Evolutionary conservation across 92 coral and sea anemone species (phyloP).

Genomic region (Plumapathes pennacea): DNA sequence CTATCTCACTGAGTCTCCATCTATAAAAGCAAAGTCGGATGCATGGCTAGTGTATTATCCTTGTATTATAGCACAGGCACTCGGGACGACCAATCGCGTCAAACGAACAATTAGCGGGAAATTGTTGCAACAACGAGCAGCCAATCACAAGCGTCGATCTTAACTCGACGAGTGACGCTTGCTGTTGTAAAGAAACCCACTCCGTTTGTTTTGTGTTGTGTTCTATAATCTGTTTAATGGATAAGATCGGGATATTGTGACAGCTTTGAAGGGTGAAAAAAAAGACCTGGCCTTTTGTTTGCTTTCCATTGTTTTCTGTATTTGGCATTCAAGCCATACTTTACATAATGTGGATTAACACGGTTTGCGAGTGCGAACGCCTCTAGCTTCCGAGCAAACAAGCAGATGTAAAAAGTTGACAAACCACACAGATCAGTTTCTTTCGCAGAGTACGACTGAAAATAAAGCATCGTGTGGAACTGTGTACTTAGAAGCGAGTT

Average conservation of each 20-base stretch:
- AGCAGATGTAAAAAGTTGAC: no score
- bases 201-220: conserved; percentile 91
- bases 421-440: no score
- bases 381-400: no score
- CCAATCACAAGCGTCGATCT: conserved; percentile 72
- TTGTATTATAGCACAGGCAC: conserved; percentile 64
- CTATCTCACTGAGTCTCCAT: conserved; percentile 54
- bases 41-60: conserved; percentile 79
- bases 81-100: conserved; percentile 84
- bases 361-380: no score
- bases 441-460: no score
- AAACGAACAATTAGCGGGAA: conserved; percentile 90
- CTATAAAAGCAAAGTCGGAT: conserved; percentile 56
- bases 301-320: conserved; percentile 56
- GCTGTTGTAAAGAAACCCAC: conserved; percentile 83
- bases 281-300: conserved; percentile 73
- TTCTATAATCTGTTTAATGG: conserved; percentile 77
- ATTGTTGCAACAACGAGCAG: conserved; percentile 57
- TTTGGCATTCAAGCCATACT: conserved; percentile 49
- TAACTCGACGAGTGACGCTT: conserved; percentile 82
- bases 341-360: conserved; percentile 48
- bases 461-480: no score
- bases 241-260: conserved; percentile 85
- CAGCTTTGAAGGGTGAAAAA: conserved; percentile 76
- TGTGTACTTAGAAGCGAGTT: no score